Percentiles rank a stretch among this genome's conserved stretches.
Evolutionary conservation across 1,140 invertebrate genomes (phyloP).

Genomic region (Cydia splendana): DNA sequence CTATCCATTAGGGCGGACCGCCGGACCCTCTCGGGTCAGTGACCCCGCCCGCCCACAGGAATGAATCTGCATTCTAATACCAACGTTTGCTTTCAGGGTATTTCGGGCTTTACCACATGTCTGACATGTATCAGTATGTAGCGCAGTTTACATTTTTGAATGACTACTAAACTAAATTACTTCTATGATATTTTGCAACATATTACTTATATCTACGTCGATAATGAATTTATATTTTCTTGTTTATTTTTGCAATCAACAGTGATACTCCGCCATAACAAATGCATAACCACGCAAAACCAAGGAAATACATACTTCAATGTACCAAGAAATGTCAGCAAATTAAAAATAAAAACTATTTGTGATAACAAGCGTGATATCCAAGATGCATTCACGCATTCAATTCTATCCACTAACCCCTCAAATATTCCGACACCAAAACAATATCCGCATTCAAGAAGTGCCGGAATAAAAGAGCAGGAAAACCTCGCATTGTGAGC

Average conservation of each 20-base stretch:
- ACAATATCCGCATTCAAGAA: slow-evolving; percentile 9
- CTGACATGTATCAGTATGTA: too few species aligned
- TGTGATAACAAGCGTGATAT: neutral
- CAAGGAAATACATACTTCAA: too few species aligned
- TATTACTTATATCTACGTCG: too few species aligned
- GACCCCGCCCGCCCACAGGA: neutral
- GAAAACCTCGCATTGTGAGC: neutral
- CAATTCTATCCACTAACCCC: neutral
- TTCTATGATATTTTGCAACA: too few species aligned
- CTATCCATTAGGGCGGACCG: slow-evolving; percentile 1
- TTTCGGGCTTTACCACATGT: neutral
- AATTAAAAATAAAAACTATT: neutral
- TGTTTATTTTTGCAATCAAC: too few species aligned
- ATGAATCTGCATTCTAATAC: slow-evolving; percentile 5
- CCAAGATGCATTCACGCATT: neutral
- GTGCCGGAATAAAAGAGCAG: neutral
- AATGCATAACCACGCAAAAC: too few species aligned
- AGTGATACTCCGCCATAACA: too few species aligned
- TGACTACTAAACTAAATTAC: too few species aligned
- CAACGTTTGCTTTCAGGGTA: neutral
- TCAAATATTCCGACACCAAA: neutral
- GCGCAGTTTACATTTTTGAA: too few species aligned
- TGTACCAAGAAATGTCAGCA: too few species aligned
- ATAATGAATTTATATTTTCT: too few species aligned
- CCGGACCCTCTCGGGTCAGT: slow-evolving; percentile 13